Percentiles rank a stretch among this genome's conserved stretches.
These are phyloP conservation scores for Erynnis tages DNA, from an alignment of 2,888 invertebrate genomes.

Conservation along the genomic window DNA sequence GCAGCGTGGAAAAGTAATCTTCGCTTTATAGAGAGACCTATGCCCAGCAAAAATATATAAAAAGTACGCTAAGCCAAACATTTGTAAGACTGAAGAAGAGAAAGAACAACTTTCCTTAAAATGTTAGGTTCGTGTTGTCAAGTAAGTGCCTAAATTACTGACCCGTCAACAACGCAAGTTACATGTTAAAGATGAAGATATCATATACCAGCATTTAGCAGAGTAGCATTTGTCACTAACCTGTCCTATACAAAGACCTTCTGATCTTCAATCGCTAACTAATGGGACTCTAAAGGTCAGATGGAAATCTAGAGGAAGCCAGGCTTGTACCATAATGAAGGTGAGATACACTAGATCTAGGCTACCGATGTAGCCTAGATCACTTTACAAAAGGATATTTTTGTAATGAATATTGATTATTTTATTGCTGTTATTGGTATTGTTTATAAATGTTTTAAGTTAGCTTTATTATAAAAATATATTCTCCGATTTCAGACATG, in stretches of 20 bases:
- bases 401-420: neutral
- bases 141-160: conserved; percentile 11
- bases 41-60: no score
- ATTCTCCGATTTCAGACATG: no score
- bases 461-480: no score
- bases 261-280: conserved; percentile 25
- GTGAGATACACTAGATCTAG: conserved; percentile 23
- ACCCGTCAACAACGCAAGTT: conserved; percentile 12
- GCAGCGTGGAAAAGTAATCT: no score
- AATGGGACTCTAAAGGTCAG: conserved; percentile 24
- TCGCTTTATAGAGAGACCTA: no score
- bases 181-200: conserved; percentile 17
- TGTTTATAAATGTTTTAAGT: no score
- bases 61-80: no score
- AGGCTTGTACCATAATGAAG: conserved; percentile 24
- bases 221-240: conserved; percentile 13
- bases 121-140: no score
- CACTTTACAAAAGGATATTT: neutral
- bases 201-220: neutral
- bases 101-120: no score
- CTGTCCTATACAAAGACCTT: conserved; percentile 8
- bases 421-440: no score
- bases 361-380: conserved; percentile 17
- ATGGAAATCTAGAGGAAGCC: conserved; percentile 19
- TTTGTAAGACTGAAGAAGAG: no score